A percentile compares a stretch with the other conserved stretches of the same genome.
phyloP scores from a whole-genome alignment of 2,797 vertebrate species.

The Chiropotes sagulatus region DNA sequence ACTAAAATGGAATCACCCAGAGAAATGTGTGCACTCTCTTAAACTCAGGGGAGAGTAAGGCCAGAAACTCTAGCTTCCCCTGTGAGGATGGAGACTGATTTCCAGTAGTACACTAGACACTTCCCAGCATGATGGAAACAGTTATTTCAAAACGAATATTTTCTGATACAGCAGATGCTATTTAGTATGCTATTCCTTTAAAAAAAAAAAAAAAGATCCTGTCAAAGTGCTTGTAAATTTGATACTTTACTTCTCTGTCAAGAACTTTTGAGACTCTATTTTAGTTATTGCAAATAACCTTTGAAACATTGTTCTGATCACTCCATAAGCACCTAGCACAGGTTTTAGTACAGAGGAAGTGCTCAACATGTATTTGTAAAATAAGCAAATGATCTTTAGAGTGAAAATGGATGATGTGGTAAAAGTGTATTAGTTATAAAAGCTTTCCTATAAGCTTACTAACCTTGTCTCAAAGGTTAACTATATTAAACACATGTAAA shows the following conservation, averaged over 20 bases:
- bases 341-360: not conserved
- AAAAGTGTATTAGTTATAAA: not conserved
- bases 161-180: not conserved
- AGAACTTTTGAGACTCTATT: not conserved
- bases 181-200: not conserved
- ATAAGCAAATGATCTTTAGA: not conserved
- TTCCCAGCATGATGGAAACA: not conserved
- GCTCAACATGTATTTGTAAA: not conserved
- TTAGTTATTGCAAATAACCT: not conserved
- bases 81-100: not conserved
- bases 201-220: not conserved
- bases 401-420: not conserved
- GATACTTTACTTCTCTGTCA: not conserved
- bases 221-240: not conserved
- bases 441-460: not conserved
- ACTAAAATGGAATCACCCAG: not conserved
- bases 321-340: not conserved
- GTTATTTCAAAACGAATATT: not conserved
- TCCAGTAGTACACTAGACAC: not conserved
- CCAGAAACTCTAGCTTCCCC: not conserved
- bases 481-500: not conserved
- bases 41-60: not conserved
- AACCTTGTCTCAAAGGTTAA: not conserved
- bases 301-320: not conserved
- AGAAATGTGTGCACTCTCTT: not conserved